Conservation (phyloP, 2,888 invertebrate species). For the Bibio marci region DNA sequence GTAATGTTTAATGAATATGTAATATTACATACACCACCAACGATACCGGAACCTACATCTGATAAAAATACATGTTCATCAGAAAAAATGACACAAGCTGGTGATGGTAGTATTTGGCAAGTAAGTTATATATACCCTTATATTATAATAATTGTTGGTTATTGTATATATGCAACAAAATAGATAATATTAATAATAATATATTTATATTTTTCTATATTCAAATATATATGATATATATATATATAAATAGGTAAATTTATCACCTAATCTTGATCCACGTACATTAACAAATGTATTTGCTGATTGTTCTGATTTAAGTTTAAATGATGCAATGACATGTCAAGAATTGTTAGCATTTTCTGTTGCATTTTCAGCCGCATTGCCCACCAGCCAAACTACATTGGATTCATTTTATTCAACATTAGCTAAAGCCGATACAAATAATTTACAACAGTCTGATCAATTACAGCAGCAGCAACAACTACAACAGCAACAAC, state of each 20-base stretch:
- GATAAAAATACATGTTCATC: conserved; percentile 55
- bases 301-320: conserved; percentile 36
- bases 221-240: neutral
- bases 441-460: conserved; percentile 2
- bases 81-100: conserved; percentile 80
- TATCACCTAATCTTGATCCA: conserved; percentile 28
- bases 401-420: conserved; percentile 69
- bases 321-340: conserved; percentile 30
- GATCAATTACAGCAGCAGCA: neutral
- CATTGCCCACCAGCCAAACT: conserved; percentile 72
- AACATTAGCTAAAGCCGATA: conserved; percentile 56
- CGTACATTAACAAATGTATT: conserved; percentile 22
- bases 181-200: conserved; percentile 6
- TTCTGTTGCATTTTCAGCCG: conserved; percentile 80
- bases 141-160: neutral
- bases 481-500: neutral
- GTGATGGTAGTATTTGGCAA: conserved; percentile 54
- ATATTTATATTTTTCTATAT: neutral
- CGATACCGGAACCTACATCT: conserved; percentile 18
- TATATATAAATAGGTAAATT: conserved; percentile 20
- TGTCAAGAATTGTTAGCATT: conserved; percentile 86
- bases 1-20: conserved; percentile 83
- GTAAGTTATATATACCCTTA: conserved; percentile 19
- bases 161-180: conserved; percentile 1
- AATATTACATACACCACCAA: conserved; percentile 44